Base-by-base conservation (phyloP, 2,113 vertebrate species). In the Cottus gobio region DNA sequence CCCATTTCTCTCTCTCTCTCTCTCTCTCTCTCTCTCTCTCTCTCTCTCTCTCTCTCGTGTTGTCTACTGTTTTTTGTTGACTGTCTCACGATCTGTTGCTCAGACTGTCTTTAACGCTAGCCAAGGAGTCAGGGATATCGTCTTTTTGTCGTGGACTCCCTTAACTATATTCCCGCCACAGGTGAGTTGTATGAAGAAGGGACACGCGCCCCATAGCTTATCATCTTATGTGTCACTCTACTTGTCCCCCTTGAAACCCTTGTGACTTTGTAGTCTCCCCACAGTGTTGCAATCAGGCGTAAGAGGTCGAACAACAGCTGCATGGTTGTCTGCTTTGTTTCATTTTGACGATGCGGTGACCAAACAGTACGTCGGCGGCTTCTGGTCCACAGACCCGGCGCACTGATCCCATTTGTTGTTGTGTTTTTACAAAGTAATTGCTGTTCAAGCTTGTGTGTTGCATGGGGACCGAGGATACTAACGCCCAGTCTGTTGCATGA, bases 31-130 rank as follows among this genome's bases (percentile, higher is more conserved):
- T n/a, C 50, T 11, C 50, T n/a, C 22, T n/a, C 48, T 52, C 48
- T n/a, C 48, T 52, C 7, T 52, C 22, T 52, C 50, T 52, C 48
- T 4, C 22, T n/a, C 50, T 11, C 50, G 1, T 20, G 9, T 50
- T 22, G 83, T 90, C 91, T 93, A 91, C 95, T 95, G 92, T 97
- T 96, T 95, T 96, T 87, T 98, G 92, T 87, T 98, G 92, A 97
- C 95, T 96, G 92, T 97, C 94, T 96, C 93, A 95, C 96, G 93
- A 96, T 97, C 94, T 98, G 94, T 96, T 93, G 95, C 96, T 97
- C 95, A 98, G 96, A 97, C 94, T 97, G 96, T 97, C 96, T 98
- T 97, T 98, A 98, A 97, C 94, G 95, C 96, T 98, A 98, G 97
- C 96, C 96, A 97, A 96, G 96, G 96, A 97, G 94, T 97, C 96